Conservation (phyloP, 2,888 invertebrate genomes). For the Drosophila mayaguana region DNA sequence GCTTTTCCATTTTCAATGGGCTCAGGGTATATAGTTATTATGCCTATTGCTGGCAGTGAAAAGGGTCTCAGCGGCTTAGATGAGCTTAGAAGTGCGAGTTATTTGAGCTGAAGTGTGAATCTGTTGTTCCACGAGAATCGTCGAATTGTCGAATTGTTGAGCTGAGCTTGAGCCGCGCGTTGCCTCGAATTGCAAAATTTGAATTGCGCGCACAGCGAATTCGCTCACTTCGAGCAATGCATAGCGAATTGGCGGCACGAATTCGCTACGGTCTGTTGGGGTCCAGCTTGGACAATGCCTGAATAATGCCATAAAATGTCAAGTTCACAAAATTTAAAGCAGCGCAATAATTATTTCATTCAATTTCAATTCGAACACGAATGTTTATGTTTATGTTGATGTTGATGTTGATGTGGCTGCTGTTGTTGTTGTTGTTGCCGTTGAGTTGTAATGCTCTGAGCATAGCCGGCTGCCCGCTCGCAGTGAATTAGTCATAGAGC, state of each 20-base stretch:
- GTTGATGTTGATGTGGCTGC: constrained; percentile 27
- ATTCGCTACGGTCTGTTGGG: constrained; percentile 41
- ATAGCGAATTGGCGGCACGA: constrained; percentile 19
- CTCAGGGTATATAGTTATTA: not conserved
- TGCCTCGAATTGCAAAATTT: not conserved
- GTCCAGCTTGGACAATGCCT: not conserved
- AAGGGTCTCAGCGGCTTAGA: constrained; percentile 41
- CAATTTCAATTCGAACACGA: constrained; percentile 71
- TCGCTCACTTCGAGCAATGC: constrained; percentile 41
- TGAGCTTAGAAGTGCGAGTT: constrained; percentile 47
- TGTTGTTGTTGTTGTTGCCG: constrained; percentile 32
- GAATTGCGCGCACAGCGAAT: constrained; percentile 39
- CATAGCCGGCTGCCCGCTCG: constrained; percentile 39
- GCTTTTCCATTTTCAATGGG: not conserved
- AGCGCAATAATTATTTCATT: constrained; percentile 74
- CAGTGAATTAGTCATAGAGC: constrained; percentile 69
- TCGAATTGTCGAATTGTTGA: not conserved
- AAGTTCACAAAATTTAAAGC: constrained; percentile 68
- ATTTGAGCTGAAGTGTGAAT: constrained; percentile 17
- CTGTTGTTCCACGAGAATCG: not conserved
- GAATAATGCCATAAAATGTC: constrained; percentile 68
- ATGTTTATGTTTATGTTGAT: constrained; percentile 61
- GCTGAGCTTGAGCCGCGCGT: not conserved
- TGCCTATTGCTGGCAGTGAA: constrained; percentile 23
- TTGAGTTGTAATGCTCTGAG: constrained; percentile 39